A percentile compares a stretch with the other conserved stretches of the same genome.
Evolutionary conservation across 2,113 vertebrate species (phyloP).

Genomic region (Indri indri): DNA sequence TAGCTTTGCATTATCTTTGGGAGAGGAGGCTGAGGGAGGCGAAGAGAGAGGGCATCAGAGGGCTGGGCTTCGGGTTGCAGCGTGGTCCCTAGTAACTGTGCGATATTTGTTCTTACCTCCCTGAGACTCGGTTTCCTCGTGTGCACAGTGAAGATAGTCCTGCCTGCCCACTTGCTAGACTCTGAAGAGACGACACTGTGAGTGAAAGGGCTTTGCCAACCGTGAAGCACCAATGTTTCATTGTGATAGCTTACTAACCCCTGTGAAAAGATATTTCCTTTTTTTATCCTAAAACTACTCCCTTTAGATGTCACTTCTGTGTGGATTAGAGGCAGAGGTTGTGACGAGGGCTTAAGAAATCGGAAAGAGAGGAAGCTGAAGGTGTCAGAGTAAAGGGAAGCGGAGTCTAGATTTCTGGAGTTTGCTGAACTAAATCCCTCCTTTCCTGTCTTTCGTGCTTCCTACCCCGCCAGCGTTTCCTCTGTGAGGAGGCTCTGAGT

Average conservation of each 20-base stretch:
- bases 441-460: neutral
- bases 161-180: accelerated
- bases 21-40: neutral
- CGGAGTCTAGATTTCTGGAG: neutral
- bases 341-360: neutral
- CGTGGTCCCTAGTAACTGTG: accelerated
- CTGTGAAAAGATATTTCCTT: neutral
- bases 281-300: neutral
- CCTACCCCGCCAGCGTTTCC: neutral
- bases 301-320: neutral
- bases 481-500: neutral
- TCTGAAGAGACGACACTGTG: neutral
- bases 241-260: neutral
- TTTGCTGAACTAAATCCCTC: too few species aligned
- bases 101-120: neutral
- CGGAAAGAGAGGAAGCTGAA: neutral
- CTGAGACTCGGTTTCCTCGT: neutral
- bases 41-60: neutral
- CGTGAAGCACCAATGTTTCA: accelerated
- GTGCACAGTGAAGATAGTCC: neutral
- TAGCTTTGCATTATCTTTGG: neutral
- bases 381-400: neutral
- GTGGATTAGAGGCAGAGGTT: neutral
- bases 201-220: neutral
- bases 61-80: neutral